These are phyloP conservation scores for Amphipyra berbera DNA, from an alignment of 2,888 invertebrate species.

Conservation along the genomic window DNA sequence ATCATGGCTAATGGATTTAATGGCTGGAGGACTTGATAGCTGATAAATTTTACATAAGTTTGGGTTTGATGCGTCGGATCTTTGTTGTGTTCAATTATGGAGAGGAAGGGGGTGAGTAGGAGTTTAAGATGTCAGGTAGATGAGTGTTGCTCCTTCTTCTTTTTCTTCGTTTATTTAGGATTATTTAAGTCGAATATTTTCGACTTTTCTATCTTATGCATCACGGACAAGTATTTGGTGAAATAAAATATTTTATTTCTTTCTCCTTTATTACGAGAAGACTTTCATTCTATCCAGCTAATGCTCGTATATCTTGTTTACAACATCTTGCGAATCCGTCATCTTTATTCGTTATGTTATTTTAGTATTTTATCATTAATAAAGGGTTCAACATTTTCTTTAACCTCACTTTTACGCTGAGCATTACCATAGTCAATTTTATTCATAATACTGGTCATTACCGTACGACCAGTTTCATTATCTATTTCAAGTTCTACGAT, in stretches of 20 bases:
- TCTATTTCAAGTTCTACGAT: constrained; percentile 13
- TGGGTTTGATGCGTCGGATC: constrained; percentile 43
- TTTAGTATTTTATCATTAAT: no score
- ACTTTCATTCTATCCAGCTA: no score
- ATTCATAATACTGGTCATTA: neutral
- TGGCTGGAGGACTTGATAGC: constrained; percentile 57
- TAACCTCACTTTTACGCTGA: no score
- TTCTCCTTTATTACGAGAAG: no score
- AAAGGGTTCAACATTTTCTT: no score
- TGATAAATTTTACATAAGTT: constrained; percentile 64
- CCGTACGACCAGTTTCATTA: neutral
- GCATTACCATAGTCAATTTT: no score
- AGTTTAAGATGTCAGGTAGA: constrained; percentile 26
- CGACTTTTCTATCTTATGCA: no score
- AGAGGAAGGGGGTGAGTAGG: constrained; percentile 21
- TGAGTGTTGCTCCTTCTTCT: neutral
- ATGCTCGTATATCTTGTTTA: no score
- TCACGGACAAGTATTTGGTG: no score
- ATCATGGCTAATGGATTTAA: constrained; percentile 69
- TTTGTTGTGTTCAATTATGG: constrained; percentile 40
- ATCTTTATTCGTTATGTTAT: no score
- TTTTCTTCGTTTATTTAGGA: constrained; percentile 1
- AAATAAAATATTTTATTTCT: no score
- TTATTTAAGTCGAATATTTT: neutral
- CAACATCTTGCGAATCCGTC: no score